These are phyloP conservation scores for Clarias fuscus DNA, from an alignment of 2,797 vertebrate genomes.

Conservation along the genomic window DNA sequence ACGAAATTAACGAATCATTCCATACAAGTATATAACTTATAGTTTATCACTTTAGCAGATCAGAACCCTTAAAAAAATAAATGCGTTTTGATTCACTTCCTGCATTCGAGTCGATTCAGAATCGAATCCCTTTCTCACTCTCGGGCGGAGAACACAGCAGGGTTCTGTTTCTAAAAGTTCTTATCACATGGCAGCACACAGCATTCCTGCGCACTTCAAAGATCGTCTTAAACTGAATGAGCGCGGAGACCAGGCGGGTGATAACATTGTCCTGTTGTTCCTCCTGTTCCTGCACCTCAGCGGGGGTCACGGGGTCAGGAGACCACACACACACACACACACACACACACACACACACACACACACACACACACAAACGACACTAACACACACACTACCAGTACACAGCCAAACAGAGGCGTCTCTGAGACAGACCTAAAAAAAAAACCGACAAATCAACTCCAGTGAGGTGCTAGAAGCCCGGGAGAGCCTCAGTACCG, in stretches of 20 bases:
- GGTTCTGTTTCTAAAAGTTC: too few species aligned
- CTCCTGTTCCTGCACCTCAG: constrained; percentile 4
- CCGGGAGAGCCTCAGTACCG: background rate
- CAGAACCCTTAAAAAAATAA: too few species aligned
- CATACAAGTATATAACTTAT: too few species aligned
- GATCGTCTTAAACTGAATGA: background rate
- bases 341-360: too few species aligned
- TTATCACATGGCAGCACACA: background rate
- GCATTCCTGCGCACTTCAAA: background rate
- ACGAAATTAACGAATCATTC: too few species aligned
- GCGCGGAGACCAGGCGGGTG: background rate
- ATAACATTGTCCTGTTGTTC: constrained; percentile 24
- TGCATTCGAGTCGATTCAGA: too few species aligned
- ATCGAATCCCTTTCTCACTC: too few species aligned
- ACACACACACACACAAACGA: too few species aligned
- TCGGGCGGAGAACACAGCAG: background rate
- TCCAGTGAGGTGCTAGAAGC: background rate
- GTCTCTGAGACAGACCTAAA: background rate
- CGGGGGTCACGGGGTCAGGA: background rate
- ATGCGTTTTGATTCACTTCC: background rate
- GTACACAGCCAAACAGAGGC: background rate
- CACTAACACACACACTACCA: background rate
- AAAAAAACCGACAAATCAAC: background rate
- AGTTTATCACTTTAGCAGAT: background rate
- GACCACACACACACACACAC: background rate